Evolutionary conservation across 2,888 invertebrate species (phyloP).

Genomic region (Microctonus brassicae): DNA sequence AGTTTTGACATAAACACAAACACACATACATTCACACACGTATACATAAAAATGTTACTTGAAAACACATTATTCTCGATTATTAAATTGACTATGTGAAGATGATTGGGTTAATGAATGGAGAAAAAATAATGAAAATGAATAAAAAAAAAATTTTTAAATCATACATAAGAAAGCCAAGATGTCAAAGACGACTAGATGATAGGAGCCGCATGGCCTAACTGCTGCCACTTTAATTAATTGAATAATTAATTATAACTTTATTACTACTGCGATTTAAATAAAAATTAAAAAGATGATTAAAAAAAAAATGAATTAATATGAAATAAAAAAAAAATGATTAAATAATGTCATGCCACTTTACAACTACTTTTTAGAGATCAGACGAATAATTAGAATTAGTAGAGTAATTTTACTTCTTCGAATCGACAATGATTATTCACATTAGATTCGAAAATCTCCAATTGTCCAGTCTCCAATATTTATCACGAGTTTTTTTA

Average conservation of each 20-base stretch:
- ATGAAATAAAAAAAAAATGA: neutral
- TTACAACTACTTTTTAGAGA: slow-evolving; percentile 67
- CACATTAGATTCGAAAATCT: slow-evolving; percentile 62
- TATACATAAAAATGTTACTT: slow-evolving; percentile 3
- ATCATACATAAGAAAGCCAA: slow-evolving; percentile 66
- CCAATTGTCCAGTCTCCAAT: slow-evolving; percentile 59
- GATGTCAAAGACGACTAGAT: slow-evolving; percentile 66
- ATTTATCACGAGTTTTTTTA: slow-evolving; percentile 37
- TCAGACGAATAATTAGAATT: slow-evolving; percentile 49
- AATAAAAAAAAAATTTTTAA: slow-evolving; percentile 52
- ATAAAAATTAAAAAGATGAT: slow-evolving; percentile 41
- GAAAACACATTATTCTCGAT: slow-evolving; percentile 36
- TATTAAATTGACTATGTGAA: slow-evolving; percentile 34
- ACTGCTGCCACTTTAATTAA: slow-evolving; percentile 69
- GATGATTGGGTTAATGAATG: neutral
- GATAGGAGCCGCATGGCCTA: slow-evolving; percentile 70
- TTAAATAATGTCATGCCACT: slow-evolving; percentile 59
- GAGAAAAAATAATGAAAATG: neutral
- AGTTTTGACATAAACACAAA: slow-evolving; percentile 56
- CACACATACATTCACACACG: neutral
- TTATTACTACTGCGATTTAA: slow-evolving; percentile 65
- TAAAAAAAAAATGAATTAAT: slow-evolving; percentile 46
- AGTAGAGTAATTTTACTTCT: slow-evolving; percentile 53
- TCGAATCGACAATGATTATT: slow-evolving; percentile 55
- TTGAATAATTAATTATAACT: slow-evolving; percentile 63